Conservation (phyloP, 92 coral and sea anemone genomes). For the Umimayanthus chanpuru region DNA sequence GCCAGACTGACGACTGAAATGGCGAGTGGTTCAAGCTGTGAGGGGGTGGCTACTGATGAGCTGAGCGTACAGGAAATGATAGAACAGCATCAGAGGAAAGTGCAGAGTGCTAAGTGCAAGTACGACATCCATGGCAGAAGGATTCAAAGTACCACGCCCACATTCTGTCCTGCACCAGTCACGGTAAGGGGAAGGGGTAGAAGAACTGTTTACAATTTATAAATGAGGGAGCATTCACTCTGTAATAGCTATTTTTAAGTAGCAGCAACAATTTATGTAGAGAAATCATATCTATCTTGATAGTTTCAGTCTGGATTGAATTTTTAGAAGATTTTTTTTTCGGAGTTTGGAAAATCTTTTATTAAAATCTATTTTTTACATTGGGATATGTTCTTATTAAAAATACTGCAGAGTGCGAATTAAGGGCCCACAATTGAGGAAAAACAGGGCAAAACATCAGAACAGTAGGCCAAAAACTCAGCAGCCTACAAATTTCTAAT, state of each 20-base stretch:
- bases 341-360: too few relatives aligned
- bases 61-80: constrained; percentile 72
- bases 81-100: constrained; percentile 67
- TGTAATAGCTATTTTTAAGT: too few relatives aligned
- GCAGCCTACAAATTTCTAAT: too few relatives aligned
- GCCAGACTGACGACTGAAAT: neutral
- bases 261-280: too few relatives aligned
- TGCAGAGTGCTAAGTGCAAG: constrained; percentile 60
- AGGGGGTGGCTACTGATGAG: constrained; percentile 3
- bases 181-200: constrained; percentile 26
- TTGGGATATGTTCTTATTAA: neutral
- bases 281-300: too few relatives aligned
- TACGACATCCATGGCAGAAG: constrained; percentile 83
- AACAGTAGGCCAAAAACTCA: too few relatives aligned
- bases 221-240: neutral
- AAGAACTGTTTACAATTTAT: neutral
- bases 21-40: neutral
- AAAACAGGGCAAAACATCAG: too few relatives aligned
- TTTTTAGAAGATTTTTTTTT: too few relatives aligned
- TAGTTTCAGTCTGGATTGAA: too few relatives aligned
- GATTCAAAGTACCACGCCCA: constrained; percentile 69
- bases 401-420: too few relatives aligned
- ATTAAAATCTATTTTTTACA: neutral
- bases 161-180: constrained; percentile 84
- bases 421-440: too few relatives aligned